phyloP scores from a whole-genome alignment of 2,888 invertebrate species.

The Leucoptera coffeella region DNA sequence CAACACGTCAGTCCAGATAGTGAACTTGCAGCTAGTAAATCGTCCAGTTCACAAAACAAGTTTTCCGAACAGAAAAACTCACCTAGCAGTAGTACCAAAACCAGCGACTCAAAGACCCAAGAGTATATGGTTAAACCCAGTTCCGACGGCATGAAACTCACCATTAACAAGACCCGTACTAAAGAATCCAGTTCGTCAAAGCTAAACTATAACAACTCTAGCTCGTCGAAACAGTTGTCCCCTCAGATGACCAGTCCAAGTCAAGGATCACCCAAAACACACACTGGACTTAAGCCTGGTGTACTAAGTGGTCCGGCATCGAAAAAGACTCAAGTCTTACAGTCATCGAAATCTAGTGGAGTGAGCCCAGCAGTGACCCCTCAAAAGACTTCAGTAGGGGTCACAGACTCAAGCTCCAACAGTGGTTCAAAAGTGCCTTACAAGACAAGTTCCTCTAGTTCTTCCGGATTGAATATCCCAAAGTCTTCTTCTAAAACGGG shows the following conservation, averaged over 20 bases:
- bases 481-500: constrained; percentile 44
- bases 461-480: constrained; percentile 34
- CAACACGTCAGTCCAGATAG: constrained; percentile 59
- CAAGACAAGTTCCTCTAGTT: constrained; percentile 33
- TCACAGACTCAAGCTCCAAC: constrained; percentile 22
- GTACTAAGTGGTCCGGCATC: constrained; percentile 84
- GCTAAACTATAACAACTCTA: constrained; percentile 34
- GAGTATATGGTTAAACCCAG: constrained; percentile 89
- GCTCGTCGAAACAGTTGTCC: constrained; percentile 38
- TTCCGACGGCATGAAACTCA: constrained; percentile 84
- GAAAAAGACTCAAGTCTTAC: constrained; percentile 65
- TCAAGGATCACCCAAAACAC: constrained; percentile 69
- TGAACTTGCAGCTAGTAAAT: constrained; percentile 35
- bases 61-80: constrained; percentile 44
- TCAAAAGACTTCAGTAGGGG: constrained; percentile 34
- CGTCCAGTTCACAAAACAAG: constrained; percentile 31
- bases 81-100: constrained; percentile 26
- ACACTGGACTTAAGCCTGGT: constrained; percentile 79
- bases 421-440: constrained; percentile 41
- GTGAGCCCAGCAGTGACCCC: constrained; percentile 29
- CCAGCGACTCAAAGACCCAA: constrained; percentile 58
- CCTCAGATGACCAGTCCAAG: constrained; percentile 42
- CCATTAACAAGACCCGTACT: constrained; percentile 81
- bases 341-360: constrained; percentile 38
- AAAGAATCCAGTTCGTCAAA: constrained; percentile 58